phyloP scores from a whole-genome alignment of 2,888 invertebrate genomes.

The Clistopyga incitator region DNA sequence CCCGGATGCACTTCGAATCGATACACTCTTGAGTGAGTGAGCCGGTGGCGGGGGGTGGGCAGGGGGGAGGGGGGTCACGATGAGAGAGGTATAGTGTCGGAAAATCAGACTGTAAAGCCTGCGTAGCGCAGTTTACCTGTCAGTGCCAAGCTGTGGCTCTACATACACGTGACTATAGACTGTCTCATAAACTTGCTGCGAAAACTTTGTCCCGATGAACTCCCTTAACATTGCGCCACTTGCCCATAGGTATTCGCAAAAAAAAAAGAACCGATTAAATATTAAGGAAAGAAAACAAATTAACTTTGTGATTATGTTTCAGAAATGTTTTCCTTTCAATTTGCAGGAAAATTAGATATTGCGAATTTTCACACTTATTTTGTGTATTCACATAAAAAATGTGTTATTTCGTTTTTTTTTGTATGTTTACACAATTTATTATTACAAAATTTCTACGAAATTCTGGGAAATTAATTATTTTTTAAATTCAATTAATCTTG shows the following conservation, averaged over 20 bases:
- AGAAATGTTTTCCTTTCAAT: too few relatives aligned
- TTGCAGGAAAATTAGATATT: too few relatives aligned
- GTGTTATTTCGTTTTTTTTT: too few relatives aligned
- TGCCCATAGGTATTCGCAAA: constrained; percentile 1
- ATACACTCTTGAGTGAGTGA: constrained; percentile 60
- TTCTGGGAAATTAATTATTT: too few relatives aligned
- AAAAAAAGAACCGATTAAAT: constrained; percentile 1
- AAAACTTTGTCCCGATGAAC: neutral
- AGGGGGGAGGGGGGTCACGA: constrained; percentile 16
- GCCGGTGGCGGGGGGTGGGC: constrained; percentile 20
- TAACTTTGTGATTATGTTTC: too few relatives aligned
- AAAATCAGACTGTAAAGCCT: constrained; percentile 16
- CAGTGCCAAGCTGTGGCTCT: constrained; percentile 22
- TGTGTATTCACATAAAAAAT: too few relatives aligned
- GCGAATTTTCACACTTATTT: too few relatives aligned
- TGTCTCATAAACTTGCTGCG: constrained; percentile 5
- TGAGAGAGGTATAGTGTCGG: constrained; percentile 4
- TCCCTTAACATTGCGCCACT: neutral
- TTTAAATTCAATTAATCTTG: too few relatives aligned
- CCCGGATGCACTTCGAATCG: constrained; percentile 65
- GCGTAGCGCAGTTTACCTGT: constrained; percentile 36
- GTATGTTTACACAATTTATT: too few relatives aligned
- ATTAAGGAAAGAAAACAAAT: constrained; percentile 3
- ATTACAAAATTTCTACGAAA: too few relatives aligned
- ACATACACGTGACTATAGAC: neutral